Evolutionary conservation across 2,113 vertebrate species (phyloP).

Genomic region (Platycercus adscitus): DNA sequence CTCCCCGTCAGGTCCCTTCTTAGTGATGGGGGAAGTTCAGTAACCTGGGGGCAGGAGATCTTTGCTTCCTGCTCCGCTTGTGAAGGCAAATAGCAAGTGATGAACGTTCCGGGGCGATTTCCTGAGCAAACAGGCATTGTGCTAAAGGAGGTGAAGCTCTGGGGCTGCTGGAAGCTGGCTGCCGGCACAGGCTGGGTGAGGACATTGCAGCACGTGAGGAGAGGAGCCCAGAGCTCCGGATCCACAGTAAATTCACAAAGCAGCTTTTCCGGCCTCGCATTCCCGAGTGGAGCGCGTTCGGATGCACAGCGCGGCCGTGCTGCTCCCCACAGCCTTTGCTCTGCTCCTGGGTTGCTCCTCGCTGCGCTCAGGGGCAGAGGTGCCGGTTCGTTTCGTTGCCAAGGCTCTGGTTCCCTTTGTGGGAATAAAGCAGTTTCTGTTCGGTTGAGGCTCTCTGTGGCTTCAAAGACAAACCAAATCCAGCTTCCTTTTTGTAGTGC

Average conservation of each 20-base stretch:
- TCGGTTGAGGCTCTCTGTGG: conserved; percentile 14
- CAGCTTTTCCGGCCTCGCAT: background rate
- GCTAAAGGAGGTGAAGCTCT: background rate
- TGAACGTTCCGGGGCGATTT: background rate
- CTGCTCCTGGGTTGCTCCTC: background rate
- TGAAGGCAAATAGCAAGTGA: background rate
- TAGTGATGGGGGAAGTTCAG: background rate
- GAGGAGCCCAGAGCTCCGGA: background rate
- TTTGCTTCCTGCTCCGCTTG: background rate
- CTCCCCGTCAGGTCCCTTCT: background rate
- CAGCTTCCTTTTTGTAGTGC: conserved; percentile 38
- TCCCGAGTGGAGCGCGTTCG: background rate
- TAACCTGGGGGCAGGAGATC: conserved; percentile 18
- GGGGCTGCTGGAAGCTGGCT: background rate
- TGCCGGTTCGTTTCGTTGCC: conserved; percentile 12
- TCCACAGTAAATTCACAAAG: background rate
- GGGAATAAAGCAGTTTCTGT: background rate
- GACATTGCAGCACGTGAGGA: fast-evolving
- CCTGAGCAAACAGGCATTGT: background rate
- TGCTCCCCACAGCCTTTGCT: background rate
- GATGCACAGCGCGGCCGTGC: fast-evolving
- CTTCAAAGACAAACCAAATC: conserved; percentile 29
- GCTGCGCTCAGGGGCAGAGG: background rate
- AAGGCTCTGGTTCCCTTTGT: background rate
- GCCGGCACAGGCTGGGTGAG: background rate